Base-by-base conservation (phyloP, 2,113 vertebrate species). In the Sturnira hondurensis region DNA sequence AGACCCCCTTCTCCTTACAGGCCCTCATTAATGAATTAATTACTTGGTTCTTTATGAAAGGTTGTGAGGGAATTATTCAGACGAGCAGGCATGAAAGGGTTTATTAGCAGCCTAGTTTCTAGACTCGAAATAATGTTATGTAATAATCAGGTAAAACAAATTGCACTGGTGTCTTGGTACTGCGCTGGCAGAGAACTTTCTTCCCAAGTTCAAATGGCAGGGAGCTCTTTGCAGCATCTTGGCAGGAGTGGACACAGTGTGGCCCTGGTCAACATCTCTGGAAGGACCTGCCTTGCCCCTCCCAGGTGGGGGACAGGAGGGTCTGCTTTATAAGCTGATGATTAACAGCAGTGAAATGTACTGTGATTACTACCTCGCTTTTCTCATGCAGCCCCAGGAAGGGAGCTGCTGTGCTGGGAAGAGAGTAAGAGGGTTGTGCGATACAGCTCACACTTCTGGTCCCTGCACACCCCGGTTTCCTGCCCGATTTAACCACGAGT, bases 71-170 rank as follows among this genome's bases (percentile, higher is more conserved):
- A 78, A 45, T 89, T 38, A 94, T 78, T 94, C 26, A 70, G 56
- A 91, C 17, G 91, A 73, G 33, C 63, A 78, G 52, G 73, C 68
- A 4, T 2, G 38, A 86, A 83, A 70, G 78, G 73, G 45, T 81
- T 77, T 94, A 85, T 82, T 71, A 73, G 86, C 54, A 74, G 83
- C 17, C 63, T 84, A 13, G 89, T 95, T 93, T 95, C 95, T 63
- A 83, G 52, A 70, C 19, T 65, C 68, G 36, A 85, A 89, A 80
- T 76, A 77, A 41, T 41, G 67, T 47, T 84, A 76, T 16, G 7
- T 65, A 94, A 86, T 70, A 92, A 96, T 38, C 73, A 86, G 63
- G 83, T 28, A 20, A 91, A 91, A 61, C 2, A 10, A 77, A 89
- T 7, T 68, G 41, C 83, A 14, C 67, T 58, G 87, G 24, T 38